Evolutionary conservation across 2,888 invertebrate species (phyloP).

Genomic region (Scrobipalpa costella): DNA sequence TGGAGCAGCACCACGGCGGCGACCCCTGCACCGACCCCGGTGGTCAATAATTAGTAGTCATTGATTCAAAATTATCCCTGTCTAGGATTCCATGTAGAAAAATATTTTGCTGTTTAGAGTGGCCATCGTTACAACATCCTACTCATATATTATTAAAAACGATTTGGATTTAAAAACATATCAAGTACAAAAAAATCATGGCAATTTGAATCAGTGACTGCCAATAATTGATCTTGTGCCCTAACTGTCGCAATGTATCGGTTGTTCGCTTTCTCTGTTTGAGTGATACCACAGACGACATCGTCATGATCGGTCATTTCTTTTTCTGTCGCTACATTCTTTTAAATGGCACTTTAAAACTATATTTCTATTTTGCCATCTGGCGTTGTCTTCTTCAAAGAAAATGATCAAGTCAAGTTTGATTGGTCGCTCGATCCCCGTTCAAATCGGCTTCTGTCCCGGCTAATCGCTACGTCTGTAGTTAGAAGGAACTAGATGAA

Average conservation of each 20-base stretch:
- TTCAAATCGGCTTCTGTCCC: constrained; percentile 27
- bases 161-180: too few species aligned
- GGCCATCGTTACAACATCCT: too few species aligned
- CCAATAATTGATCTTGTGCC: not conserved
- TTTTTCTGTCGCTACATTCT: not conserved
- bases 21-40: constrained; percentile 43
- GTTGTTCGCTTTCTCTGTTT: constrained; percentile 62
- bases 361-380: constrained; percentile 30
- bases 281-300: not conserved
- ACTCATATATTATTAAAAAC: too few species aligned
- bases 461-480: constrained; percentile 29
- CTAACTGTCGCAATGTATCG: constrained; percentile 47
- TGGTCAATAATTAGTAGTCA: not conserved
- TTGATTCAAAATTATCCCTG: too few species aligned
- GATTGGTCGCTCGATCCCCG: constrained; percentile 13
- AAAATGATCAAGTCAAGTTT: constrained; percentile 2
- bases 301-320: not conserved
- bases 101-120: too few species aligned
- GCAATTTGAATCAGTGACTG: too few species aligned
- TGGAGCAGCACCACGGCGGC: constrained; percentile 36
- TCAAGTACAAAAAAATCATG: too few species aligned
- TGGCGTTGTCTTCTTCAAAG: constrained; percentile 36
- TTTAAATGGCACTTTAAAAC: constrained; percentile 2
- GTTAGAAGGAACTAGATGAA: constrained; percentile 27
- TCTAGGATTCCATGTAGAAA: too few species aligned